These are phyloP conservation scores for Vimba vimba DNA, from an alignment of 2,113 vertebrate species.

Conservation along the genomic window DNA sequence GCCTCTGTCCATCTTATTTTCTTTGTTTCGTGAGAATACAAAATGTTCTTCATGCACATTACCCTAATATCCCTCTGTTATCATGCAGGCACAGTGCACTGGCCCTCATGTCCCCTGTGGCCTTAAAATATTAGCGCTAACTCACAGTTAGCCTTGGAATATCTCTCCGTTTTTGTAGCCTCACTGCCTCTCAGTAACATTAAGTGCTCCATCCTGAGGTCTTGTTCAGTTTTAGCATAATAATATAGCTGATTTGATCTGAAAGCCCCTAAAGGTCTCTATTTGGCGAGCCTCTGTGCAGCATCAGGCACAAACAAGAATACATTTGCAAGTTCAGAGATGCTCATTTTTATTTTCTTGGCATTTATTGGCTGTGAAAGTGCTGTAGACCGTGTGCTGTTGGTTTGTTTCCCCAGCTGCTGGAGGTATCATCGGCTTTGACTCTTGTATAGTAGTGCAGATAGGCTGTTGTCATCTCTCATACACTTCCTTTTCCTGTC, in stretches of 20 bases:
- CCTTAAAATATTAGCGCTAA: background rate
- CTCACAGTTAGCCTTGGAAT: background rate
- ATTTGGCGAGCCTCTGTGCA: background rate
- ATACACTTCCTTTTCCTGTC: slow-evolving; percentile 57
- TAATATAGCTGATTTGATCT: background rate
- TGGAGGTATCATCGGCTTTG: slow-evolving; percentile 2
- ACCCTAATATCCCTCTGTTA: slow-evolving; percentile 23
- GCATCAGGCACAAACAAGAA: slow-evolving; percentile 32
- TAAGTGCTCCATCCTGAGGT: slow-evolving; percentile 19
- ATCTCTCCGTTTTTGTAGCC: background rate
- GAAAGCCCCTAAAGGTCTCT: background rate
- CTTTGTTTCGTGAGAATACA: slow-evolving; percentile 21
- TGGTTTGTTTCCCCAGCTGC: slow-evolving; percentile 35
- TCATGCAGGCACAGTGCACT: slow-evolving; percentile 10
- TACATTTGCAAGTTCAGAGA: background rate
- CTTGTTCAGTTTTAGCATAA: background rate
- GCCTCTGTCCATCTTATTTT: slow-evolving; percentile 8
- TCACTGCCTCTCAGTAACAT: slow-evolving; percentile 10
- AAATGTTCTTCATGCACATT: slow-evolving; percentile 12
- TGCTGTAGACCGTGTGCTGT: background rate
- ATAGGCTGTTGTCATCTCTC: slow-evolving; percentile 36
- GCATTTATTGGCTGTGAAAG: background rate
- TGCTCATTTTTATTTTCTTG: background rate
- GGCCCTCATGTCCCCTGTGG: background rate
- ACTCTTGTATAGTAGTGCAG: slow-evolving; percentile 14